Evolutionary conservation across 1,140 invertebrate species (phyloP).

Genomic region (Laupala kohalensis): DNA sequence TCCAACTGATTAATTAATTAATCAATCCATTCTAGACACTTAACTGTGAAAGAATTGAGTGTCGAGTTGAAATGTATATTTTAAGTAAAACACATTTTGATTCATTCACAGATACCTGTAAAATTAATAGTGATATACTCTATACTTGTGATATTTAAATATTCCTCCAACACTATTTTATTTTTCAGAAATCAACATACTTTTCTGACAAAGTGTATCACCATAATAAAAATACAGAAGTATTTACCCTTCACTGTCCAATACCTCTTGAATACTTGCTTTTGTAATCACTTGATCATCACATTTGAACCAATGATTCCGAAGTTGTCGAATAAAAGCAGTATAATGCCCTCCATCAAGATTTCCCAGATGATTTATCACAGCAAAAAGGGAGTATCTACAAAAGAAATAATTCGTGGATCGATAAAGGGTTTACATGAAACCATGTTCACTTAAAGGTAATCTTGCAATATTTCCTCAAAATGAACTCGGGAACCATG

Average conservation of each 20-base stretch:
- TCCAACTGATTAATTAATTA: too few species aligned
- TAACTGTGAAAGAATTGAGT: too few species aligned
- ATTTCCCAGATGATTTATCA: constrained; percentile 90
- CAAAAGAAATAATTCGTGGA: constrained; percentile 9
- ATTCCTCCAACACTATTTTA: not conserved
- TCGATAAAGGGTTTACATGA: too few species aligned
- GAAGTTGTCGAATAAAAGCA: constrained; percentile 81
- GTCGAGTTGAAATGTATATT: too few species aligned
- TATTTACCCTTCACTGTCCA: constrained; percentile 84
- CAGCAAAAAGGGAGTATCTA: constrained; percentile 87
- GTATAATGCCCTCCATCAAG: constrained; percentile 92
- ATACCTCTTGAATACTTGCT: constrained; percentile 74
- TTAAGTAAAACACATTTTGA: too few species aligned
- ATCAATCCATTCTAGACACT: too few species aligned
- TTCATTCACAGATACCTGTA: too few species aligned
- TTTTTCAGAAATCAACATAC: not conserved
- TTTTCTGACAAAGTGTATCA: not conserved
- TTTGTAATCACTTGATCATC: constrained; percentile 87
- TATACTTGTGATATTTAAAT: too few species aligned
- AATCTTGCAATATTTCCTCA: too few species aligned
- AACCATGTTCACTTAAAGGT: too few species aligned
- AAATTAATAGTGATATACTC: too few species aligned
- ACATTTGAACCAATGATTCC: constrained; percentile 92
- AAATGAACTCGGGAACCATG: too few species aligned
- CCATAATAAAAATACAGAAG: not conserved